Evolutionary conservation across 2,888 invertebrate genomes (phyloP).

Genomic region (Andrena marginata): DNA sequence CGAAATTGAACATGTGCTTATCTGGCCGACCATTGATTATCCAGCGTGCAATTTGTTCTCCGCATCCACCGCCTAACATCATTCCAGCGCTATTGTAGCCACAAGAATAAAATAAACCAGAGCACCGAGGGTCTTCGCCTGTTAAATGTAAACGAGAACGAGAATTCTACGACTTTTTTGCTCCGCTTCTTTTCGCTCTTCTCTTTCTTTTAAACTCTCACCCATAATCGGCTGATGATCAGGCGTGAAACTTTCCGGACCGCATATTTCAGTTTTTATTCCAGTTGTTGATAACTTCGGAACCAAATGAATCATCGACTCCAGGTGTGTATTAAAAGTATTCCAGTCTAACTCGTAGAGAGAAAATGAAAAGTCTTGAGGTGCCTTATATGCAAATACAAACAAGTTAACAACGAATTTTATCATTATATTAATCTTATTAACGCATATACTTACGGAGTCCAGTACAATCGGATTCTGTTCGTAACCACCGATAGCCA

Average conservation of each 20-base stretch:
- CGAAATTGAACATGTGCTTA: slow-evolving; percentile 94
- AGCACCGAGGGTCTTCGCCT: slow-evolving; percentile 84
- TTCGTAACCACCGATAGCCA: slow-evolving; percentile 96
- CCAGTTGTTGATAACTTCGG: slow-evolving; percentile 91
- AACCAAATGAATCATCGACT: slow-evolving; percentile 90
- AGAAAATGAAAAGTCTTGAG: slow-evolving; percentile 92
- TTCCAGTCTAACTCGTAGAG: slow-evolving; percentile 96
- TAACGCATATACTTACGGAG: slow-evolving; percentile 86
- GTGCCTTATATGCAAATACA: slow-evolving; percentile 85
- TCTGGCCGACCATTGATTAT: slow-evolving; percentile 93
- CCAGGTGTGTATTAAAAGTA: slow-evolving; percentile 92
- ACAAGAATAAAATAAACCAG: slow-evolving; percentile 93
- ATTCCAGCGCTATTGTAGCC: slow-evolving; percentile 97
- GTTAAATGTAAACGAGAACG: slow-evolving; percentile 22
- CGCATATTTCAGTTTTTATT: slow-evolving; percentile 94
- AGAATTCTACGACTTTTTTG: too few species aligned
- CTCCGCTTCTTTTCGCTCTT: not conserved
- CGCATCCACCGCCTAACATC: slow-evolving; percentile 96
- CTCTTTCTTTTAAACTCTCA: slow-evolving; percentile 31
- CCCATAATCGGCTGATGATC: slow-evolving; percentile 96
- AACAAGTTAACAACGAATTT: not conserved
- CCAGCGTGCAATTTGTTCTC: slow-evolving; percentile 94
- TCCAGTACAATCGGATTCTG: slow-evolving; percentile 93
- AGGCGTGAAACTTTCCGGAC: slow-evolving; percentile 96
- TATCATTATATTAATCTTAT: not conserved